Evolutionary conservation across 2,113 vertebrate genomes (phyloP), one percentile per base, ranked within the genome.

Genomic region (Hymenochirus boettgeri): DNA sequence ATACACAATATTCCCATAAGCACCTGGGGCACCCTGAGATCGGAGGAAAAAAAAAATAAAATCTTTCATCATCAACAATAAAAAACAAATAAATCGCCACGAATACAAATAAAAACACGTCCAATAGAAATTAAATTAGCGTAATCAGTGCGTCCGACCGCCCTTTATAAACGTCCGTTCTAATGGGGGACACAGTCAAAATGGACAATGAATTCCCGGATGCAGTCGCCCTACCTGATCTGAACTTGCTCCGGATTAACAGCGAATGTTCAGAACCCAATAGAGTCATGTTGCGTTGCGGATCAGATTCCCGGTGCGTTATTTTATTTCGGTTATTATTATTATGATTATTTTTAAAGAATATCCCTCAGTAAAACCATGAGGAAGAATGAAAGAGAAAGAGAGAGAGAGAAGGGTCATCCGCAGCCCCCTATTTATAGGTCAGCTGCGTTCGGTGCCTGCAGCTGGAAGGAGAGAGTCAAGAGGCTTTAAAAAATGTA

Each of bases 241-340:
- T 92, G 83, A 99, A 99, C 86, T 98, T 99, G 93, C 91, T 99
- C 86, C 95, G 91, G 83, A 99, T 98, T 84, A 99, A 88, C 83
- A 97, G 85, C 74, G 96, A 99, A 84, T 97, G 94, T 77, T 98
- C 93, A 75, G 95, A 95, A 77, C 94, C 93, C 86, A 99, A 89
- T 64, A 99, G 93, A 78, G 95, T 99, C 96, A 99, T 99, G 89
- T 73, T 89, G 89, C 1, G 39, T 83, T 86, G 85, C 71, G 87
- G 37, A 75, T 85, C 86, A 83, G 79, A 84, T 83, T 82, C 87
- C 88, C 84, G 87, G 79, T 75, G 79, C 85, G 4, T 35, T 35
- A 13, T 2, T 35, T 42, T 42, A 42, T n/a, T 3, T 42, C 85
- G 85, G n/a, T n/a, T n/a, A n/a, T n/a, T n/a, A n/a, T n/a, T n/a